Percentiles rank a stretch among this genome's conserved stretches.
Evolutionary conservation across 2,113 vertebrate genomes (phyloP).

Genomic region (Amphiprion ocellaris): DNA sequence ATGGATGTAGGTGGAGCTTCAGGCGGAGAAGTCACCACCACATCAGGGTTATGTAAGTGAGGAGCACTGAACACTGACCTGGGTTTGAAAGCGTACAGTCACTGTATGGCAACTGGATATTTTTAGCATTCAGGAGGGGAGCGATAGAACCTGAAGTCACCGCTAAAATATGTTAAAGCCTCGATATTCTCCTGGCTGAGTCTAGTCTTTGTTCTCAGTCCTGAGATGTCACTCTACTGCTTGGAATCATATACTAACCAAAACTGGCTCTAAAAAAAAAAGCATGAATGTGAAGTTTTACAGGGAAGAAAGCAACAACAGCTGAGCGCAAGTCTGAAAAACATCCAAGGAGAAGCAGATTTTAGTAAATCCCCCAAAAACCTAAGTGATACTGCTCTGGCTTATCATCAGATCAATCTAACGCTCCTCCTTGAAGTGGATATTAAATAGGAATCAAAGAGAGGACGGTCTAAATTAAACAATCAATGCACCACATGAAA

Average conservation of each 20-base stretch:
- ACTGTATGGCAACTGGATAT: constrained; percentile 57
- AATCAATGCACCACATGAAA: background rate
- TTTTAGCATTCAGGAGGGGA: constrained; percentile 57
- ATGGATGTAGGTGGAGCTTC: constrained; percentile 19
- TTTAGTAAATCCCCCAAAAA: background rate
- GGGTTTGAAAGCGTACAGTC: background rate
- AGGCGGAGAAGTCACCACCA: background rate
- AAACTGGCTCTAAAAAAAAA: background rate
- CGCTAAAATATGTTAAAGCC: constrained; percentile 34
- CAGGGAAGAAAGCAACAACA: background rate
- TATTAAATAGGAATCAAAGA: background rate
- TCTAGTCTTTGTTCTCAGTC: constrained; percentile 46
- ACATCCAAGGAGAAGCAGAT: background rate
- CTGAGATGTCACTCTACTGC: background rate
- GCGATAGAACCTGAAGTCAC: constrained; percentile 33
- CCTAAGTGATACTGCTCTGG: background rate
- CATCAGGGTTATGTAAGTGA: constrained; percentile 20
- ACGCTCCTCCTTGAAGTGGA: background rate
- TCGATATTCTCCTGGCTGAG: constrained; percentile 21
- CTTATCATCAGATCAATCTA: background rate
- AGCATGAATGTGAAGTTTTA: background rate
- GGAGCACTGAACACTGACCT: background rate
- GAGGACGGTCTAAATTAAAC: background rate
- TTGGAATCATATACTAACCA: background rate
- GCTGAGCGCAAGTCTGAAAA: background rate